These are phyloP conservation scores for Papilio helenus DNA, from an alignment of 1,140 invertebrate genomes.

Conservation along the genomic window DNA sequence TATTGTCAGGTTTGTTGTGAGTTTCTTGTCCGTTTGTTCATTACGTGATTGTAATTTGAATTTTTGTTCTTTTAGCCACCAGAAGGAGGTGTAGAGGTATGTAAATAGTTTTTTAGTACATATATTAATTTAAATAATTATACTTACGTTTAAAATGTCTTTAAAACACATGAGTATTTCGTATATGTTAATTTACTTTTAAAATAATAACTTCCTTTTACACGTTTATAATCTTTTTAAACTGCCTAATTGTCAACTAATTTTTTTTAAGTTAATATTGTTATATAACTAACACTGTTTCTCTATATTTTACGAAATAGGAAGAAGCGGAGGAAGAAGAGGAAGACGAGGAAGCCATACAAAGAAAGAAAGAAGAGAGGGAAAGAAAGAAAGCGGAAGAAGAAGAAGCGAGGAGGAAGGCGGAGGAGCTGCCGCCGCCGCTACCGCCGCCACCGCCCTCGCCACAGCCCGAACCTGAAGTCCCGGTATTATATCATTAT, in stretches of 20 bases:
- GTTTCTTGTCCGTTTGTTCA: not conserved
- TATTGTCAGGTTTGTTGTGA: not conserved
- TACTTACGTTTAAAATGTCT: not conserved
- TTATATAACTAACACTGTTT: too few species aligned
- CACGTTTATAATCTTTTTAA: too few species aligned
- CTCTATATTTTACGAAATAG: slow-evolving; percentile 28
- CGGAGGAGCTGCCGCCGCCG: slow-evolving; percentile 69
- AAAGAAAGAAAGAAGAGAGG: slow-evolving; percentile 63
- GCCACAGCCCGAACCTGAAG: slow-evolving; percentile 68
- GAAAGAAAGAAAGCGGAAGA: slow-evolving; percentile 64
- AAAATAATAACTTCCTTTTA: too few species aligned
- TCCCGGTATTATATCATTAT: slow-evolving; percentile 50
- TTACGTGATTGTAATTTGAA: not conserved
- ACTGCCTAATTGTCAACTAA: too few species aligned
- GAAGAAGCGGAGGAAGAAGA: slow-evolving; percentile 69
- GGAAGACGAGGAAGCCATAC: slow-evolving; percentile 63
- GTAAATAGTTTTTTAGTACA: not conserved
- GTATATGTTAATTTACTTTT: too few species aligned
- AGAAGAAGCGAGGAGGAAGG: slow-evolving; percentile 71
- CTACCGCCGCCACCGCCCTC: slow-evolving; percentile 74
- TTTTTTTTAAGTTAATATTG: too few species aligned
- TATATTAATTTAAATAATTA: not conserved
- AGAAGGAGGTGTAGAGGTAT: slow-evolving; percentile 57
- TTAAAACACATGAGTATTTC: too few species aligned
- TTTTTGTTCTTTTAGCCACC: slow-evolving; percentile 54